Evolutionary conservation across 1,140 invertebrate genomes (phyloP).

Genomic region (Cydia splendana): DNA sequence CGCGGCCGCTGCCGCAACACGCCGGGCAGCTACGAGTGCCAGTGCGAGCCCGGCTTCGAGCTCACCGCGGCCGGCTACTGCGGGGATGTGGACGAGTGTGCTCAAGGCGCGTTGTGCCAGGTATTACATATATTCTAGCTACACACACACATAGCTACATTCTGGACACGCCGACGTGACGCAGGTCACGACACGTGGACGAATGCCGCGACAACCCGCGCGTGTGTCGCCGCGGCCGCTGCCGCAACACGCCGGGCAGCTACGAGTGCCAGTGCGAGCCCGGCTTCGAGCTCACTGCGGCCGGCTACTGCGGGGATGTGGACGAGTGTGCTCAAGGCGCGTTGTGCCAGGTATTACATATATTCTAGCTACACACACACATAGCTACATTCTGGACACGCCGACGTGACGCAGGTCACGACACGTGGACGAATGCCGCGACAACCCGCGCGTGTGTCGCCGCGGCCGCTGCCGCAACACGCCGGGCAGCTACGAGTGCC

Average conservation of each 20-base stretch:
- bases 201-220: slow-evolving; percentile 68
- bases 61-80: slow-evolving; percentile 87
- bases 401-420: slow-evolving; percentile 81
- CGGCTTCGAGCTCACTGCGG: too few relatives aligned
- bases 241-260: slow-evolving; percentile 83
- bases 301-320: slow-evolving; percentile 80
- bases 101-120: slow-evolving; percentile 53
- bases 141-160: too few relatives aligned
- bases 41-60: slow-evolving; percentile 84
- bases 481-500: slow-evolving; percentile 83
- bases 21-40: slow-evolving; percentile 88
- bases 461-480: slow-evolving; percentile 83
- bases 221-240: slow-evolving; percentile 50
- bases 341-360: slow-evolving; percentile 77
- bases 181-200: slow-evolving; percentile 51
- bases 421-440: slow-evolving; percentile 71
- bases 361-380: too few relatives aligned
- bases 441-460: slow-evolving; percentile 86
- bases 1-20: slow-evolving; percentile 66
- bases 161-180: too few relatives aligned
- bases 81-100: slow-evolving; percentile 90
- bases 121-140: slow-evolving; percentile 67
- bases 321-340: slow-evolving; percentile 85
- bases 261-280: slow-evolving; percentile 64
- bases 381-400: too few relatives aligned